A percentile compares a stretch with the other conserved stretches of the same genome.
Evolutionary conservation across 2,797 vertebrate species (phyloP).

Genomic region (Danio choprae): DNA sequence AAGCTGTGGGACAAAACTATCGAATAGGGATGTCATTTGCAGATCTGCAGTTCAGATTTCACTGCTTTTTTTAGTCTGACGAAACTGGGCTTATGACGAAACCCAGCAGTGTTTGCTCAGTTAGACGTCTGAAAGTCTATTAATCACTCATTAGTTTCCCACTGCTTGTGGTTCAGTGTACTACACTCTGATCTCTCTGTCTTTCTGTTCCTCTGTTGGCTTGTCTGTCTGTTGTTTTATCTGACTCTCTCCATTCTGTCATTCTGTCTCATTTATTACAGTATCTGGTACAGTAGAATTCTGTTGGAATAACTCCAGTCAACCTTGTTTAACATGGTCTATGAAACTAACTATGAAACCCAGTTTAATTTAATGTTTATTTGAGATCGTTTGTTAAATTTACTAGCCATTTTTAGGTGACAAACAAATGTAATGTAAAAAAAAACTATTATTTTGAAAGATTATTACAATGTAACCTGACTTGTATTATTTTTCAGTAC

Average conservation of each 20-base stretch:
- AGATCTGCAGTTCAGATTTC: slow-evolving; percentile 23
- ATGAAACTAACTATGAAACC: too few relatives aligned
- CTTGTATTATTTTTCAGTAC: too few relatives aligned
- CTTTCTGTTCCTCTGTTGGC: slow-evolving; percentile 43
- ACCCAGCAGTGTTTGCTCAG: slow-evolving; percentile 47
- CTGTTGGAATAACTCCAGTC: too few relatives aligned
- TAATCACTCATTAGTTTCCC: slow-evolving; percentile 55
- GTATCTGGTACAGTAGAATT: too few relatives aligned
- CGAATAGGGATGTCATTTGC: neutral
- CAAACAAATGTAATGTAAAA: too few relatives aligned
- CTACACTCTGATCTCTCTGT: slow-evolving; percentile 46
- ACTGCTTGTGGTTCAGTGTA: slow-evolving; percentile 20
- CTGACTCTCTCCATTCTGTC: slow-evolving; percentile 34
- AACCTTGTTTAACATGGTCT: too few relatives aligned
- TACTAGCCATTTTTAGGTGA: too few relatives aligned
- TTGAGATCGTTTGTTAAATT: too few relatives aligned
- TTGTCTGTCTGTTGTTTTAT: neutral
- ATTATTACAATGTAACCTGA: neutral
- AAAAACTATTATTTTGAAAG: neutral
- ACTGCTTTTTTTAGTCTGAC: slow-evolving; percentile 27
- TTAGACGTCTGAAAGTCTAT: slow-evolving; percentile 50
- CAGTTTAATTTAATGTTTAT: too few relatives aligned
- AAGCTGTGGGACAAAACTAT: neutral
- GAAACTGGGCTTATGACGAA: slow-evolving; percentile 34
- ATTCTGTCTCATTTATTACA: slow-evolving; percentile 31